Percentiles rank a stretch among this genome's conserved stretches.
Evolutionary conservation across 2,113 vertebrate genomes (phyloP).

Genomic region (Suncus etruscus): DNA sequence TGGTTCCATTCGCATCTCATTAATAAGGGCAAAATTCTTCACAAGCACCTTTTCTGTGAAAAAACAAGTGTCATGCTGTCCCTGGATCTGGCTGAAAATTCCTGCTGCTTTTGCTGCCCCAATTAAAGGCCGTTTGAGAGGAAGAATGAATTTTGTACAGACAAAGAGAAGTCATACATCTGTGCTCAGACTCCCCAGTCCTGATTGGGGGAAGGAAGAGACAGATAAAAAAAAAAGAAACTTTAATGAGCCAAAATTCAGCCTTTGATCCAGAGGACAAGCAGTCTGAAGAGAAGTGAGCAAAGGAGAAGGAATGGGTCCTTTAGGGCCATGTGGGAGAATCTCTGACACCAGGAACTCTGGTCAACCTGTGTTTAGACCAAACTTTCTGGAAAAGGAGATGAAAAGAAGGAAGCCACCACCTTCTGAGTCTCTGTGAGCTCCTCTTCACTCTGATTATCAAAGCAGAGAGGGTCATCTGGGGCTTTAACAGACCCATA

Average conservation of each 20-base stretch:
- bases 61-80: constrained; percentile 13
- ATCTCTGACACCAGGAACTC: not conserved
- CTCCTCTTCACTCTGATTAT: not conserved
- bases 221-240: not conserved
- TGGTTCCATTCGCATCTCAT: not conserved
- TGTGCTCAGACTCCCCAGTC: not conserved
- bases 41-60: not conserved
- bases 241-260: not conserved
- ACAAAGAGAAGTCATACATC: not conserved
- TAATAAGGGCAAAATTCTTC: constrained; percentile 36
- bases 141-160: not conserved
- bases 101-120: not conserved
- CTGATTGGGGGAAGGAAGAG: too few species aligned
- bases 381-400: not conserved
- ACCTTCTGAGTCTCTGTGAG: not conserved
- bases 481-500: too few species aligned
- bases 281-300: not conserved
- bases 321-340: not conserved
- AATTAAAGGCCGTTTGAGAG: constrained; percentile 14
- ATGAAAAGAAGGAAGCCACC: not conserved
- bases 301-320: not conserved
- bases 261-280: not conserved
- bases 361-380: too few species aligned
- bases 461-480: not conserved
- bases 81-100: not conserved